Conservation (phyloP, 2,888 invertebrate species). For the Acronicta psi region DNA sequence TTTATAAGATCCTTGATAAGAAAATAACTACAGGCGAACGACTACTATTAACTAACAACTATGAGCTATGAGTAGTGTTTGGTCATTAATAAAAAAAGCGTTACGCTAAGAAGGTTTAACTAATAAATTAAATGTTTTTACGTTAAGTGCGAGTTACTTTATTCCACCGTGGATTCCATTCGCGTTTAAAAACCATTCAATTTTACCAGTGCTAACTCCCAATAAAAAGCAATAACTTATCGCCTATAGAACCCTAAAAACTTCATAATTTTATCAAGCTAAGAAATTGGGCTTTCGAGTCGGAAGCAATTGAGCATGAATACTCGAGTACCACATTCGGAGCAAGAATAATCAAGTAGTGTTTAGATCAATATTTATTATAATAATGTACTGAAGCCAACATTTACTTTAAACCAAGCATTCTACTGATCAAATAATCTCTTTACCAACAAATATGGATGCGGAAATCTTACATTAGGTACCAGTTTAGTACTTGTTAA, state of each 20-base stretch:
- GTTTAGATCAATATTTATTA: conserved; percentile 40
- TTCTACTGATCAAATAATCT: neutral
- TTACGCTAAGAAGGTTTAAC: no score
- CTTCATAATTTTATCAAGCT: no score
- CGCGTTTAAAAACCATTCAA: no score
- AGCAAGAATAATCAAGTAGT: conserved; percentile 36
- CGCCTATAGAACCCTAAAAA: no score
- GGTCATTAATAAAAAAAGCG: no score
- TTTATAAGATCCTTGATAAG: conserved; percentile 60
- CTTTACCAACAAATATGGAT: conserved; percentile 1
- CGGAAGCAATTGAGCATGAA: conserved; percentile 45
- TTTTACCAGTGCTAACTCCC: no score
- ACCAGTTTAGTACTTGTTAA: conserved; percentile 8
- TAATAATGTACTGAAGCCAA: conserved; percentile 34
- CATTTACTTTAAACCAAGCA: conserved; percentile 15
- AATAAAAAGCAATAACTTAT: no score
- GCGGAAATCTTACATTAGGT: conserved; percentile 1
- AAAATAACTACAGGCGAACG: conserved; percentile 34
- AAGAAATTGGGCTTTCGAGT: neutral
- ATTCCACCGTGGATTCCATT: no score
- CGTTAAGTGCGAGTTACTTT: no score
- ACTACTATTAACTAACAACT: conserved; percentile 4
- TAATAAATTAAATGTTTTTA: no score
- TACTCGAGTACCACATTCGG: conserved; percentile 28
- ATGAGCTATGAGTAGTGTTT: no score